These are phyloP conservation scores for Mustelus asterias DNA, from an alignment of 2,113 vertebrate genomes.

Conservation along the genomic window DNA sequence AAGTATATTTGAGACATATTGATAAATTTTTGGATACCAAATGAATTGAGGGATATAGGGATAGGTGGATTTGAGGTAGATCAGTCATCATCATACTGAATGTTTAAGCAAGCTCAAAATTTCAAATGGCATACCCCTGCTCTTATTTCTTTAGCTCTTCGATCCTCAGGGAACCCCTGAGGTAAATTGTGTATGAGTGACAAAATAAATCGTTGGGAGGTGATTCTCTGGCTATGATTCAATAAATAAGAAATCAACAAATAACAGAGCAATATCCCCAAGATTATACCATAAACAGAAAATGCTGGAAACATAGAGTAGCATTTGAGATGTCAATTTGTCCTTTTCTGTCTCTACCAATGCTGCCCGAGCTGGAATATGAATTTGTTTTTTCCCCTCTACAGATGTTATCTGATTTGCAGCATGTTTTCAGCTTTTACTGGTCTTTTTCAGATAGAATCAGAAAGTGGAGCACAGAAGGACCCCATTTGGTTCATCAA, in stretches of 20 bases:
- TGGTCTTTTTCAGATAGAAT: not conserved
- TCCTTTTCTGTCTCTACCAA: not conserved
- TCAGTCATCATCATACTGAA: too few relatives aligned
- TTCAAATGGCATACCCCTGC: too few relatives aligned
- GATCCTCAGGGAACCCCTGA: not conserved
- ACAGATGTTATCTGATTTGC: not conserved
- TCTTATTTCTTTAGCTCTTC: not conserved
- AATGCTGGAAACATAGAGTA: not conserved
- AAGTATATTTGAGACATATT: too few relatives aligned
- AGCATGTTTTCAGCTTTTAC: not conserved
- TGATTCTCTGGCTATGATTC: not conserved
- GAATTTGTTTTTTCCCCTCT: not conserved
- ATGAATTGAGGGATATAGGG: too few relatives aligned
- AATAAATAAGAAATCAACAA: not conserved
- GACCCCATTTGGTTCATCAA: not conserved
- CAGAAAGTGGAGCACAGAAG: not conserved
- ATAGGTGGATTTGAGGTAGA: too few relatives aligned
- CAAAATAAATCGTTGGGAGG: not conserved
- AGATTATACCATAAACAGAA: not conserved
- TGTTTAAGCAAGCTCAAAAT: too few relatives aligned
- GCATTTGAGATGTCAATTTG: not conserved
- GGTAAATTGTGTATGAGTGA: not conserved
- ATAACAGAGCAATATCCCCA: not conserved
- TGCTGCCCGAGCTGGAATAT: not conserved
- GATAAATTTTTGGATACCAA: too few relatives aligned